phyloP scores from a whole-genome alignment of 2,888 invertebrate species.

The Xylophagus ater region DNA sequence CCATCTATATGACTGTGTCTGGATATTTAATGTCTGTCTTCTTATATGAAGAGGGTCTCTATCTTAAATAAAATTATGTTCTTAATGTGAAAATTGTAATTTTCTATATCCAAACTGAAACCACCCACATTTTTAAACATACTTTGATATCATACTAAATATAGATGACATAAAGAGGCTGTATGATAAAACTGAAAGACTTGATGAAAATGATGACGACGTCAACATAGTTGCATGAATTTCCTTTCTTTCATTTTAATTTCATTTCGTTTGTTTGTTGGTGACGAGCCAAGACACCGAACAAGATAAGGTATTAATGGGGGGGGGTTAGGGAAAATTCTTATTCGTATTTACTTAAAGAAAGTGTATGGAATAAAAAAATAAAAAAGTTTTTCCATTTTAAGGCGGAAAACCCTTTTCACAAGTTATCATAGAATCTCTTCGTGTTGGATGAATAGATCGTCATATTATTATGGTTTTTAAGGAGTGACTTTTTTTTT shows the following conservation, averaged over 20 bases:
- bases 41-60: conserved; percentile 21
- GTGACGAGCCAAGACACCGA: background rate
- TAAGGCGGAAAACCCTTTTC: conserved; percentile 13
- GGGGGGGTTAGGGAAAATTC: too few species aligned
- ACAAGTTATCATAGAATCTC: conserved; percentile 8
- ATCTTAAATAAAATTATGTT: conserved; percentile 34
- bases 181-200: conserved; percentile 1
- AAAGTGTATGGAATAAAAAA: too few species aligned
- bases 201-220: conserved; percentile 10
- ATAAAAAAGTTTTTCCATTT: too few species aligned
- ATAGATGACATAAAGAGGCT: conserved; percentile 4
- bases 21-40: too few species aligned
- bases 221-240: conserved; percentile 12
- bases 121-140: too few species aligned
- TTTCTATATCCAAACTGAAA: conserved; percentile 18
- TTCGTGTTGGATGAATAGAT: conserved; percentile 6
- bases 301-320: background rate
- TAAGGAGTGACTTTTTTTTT: conserved; percentile 5
- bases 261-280: conserved; percentile 12
- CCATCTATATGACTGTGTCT: too few species aligned
- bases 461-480: too few species aligned
- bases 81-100: conserved; percentile 36
- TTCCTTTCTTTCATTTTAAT: conserved; percentile 17
- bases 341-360: too few species aligned
- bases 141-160: too few species aligned